Evolutionary conservation across 2,113 vertebrate genomes (phyloP), one percentile per base, ranked within the genome.

Genomic region (Elaphurus davidianus): DNA sequence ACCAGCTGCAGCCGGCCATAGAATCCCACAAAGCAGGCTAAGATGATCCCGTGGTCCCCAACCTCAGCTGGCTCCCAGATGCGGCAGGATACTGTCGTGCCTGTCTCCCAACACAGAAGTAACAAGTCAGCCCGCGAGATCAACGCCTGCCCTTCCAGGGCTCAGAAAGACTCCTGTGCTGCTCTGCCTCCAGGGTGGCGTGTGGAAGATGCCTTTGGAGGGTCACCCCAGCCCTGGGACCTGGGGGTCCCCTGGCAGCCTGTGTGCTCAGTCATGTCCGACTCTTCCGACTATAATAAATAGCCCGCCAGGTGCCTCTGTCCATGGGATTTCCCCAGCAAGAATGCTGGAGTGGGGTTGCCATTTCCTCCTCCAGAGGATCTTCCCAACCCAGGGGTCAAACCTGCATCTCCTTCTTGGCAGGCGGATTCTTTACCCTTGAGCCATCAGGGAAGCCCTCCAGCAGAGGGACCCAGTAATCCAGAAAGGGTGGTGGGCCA

Each of bases 11-110:
- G 43, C 62, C 4, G 25, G 59, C 28, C 47, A 50, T 81, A 84
- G 62, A 36, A 25, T 28, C 16, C 30, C 57, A 25, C 8, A 19
- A 1, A 67, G 85, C 64, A 15, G 52, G 52, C 50, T 2, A 50
- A 30, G 60, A 84, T 13, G 54, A 21, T 1, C 28, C 59, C 1
- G 0, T 7, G 25, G 71, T 8, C 1, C 28, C 67, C 2, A 1
- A 17, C 64, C 57, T 14, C 55, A 5, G 67, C 33, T 21, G 87
- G 40, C 62, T 67, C 33, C 60, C 43, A 13, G n/a, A 21, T 40
- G 55, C 30, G 64, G 7, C 54, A 23, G 40, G 45, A 14, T 4
- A 21, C 62, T 64, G 11, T 54, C 17, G 9, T 12, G 60, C 33
- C 62, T 1, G 12, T 30, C 57, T 90, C 7, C 28, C 13, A 2